phyloP scores from a whole-genome alignment of 2,113 vertebrate genomes.

The Lasiurus cinereus region DNA sequence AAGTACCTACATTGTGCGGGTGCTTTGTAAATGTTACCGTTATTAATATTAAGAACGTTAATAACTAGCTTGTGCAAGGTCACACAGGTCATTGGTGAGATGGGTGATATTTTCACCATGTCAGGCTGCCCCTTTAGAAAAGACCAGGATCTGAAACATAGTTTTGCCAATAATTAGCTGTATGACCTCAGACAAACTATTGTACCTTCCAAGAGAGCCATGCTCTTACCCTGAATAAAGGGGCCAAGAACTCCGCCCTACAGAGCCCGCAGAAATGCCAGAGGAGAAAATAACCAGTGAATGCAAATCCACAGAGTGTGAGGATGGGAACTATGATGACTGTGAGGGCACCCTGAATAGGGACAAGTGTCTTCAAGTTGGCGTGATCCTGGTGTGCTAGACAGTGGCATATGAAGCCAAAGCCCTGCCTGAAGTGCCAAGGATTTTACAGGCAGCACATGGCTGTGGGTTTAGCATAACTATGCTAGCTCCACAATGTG shows the following conservation, averaged over 20 bases:
- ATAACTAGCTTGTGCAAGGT: neutral
- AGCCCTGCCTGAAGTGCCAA: neutral
- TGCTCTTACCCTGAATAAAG: neutral
- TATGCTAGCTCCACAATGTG: neutral
- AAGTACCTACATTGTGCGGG: neutral
- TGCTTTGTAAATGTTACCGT: neutral
- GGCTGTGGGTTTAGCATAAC: conserved; percentile 17
- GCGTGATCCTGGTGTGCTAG: neutral
- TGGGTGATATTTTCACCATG: neutral
- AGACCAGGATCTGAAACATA: neutral
- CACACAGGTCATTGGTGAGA: neutral
- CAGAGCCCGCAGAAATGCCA: neutral
- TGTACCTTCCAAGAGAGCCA: neutral
- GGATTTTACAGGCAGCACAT: conserved; percentile 33
- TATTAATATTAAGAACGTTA: neutral
- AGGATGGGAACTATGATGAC: neutral
- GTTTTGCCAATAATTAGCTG: neutral
- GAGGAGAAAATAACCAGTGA: neutral
- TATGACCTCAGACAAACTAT: neutral
- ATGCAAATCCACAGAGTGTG: neutral
- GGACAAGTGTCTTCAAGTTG: neutral
- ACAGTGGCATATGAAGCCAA: neutral
- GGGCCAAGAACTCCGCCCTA: neutral
- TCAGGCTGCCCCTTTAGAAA: neutral
- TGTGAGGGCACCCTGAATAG: neutral